These are phyloP conservation scores for Anagrus nilaparvatae DNA, from an alignment of 1,140 invertebrate species.

Conservation along the genomic window DNA sequence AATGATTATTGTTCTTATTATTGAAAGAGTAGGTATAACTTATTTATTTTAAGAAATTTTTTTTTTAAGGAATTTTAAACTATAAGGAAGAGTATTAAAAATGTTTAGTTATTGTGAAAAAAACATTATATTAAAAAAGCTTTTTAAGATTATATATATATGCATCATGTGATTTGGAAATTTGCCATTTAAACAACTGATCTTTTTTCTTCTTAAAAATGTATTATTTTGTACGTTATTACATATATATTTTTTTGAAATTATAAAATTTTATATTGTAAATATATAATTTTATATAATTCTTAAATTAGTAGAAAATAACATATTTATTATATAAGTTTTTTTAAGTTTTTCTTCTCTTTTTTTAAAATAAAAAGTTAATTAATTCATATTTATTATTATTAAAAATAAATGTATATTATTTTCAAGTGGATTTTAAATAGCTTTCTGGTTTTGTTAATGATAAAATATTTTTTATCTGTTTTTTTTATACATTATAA, in stretches of 20 bases:
- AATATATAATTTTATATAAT: neutral
- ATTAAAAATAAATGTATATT: neutral
- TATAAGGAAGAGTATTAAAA: neutral
- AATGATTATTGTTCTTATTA: neutral
- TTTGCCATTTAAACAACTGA: slow-evolving; percentile 25
- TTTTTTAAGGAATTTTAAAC: neutral
- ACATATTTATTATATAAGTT: no score
- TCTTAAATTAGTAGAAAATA: no score
- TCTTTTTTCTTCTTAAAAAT: slow-evolving; percentile 5
- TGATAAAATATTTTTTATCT: neutral
- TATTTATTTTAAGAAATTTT: neutral
- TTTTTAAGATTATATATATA: slow-evolving; percentile 1
- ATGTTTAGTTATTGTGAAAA: slow-evolving; percentile 3
- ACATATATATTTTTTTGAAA: neutral
- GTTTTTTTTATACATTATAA: neutral
- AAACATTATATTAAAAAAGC: no score
- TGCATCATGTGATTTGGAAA: slow-evolving; percentile 31
- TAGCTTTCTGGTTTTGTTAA: neutral
- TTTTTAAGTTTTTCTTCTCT: neutral
- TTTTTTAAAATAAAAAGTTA: neutral
- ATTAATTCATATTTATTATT: neutral
- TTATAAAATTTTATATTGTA: neutral
- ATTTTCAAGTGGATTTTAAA: slow-evolving; percentile 1
- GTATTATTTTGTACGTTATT: neutral
- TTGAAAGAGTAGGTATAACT: neutral